Percentiles rank a stretch among this genome's conserved stretches.
phyloP scores from a whole-genome alignment of 2,113 vertebrate species.

The Colistium nudipinnis region DNA sequence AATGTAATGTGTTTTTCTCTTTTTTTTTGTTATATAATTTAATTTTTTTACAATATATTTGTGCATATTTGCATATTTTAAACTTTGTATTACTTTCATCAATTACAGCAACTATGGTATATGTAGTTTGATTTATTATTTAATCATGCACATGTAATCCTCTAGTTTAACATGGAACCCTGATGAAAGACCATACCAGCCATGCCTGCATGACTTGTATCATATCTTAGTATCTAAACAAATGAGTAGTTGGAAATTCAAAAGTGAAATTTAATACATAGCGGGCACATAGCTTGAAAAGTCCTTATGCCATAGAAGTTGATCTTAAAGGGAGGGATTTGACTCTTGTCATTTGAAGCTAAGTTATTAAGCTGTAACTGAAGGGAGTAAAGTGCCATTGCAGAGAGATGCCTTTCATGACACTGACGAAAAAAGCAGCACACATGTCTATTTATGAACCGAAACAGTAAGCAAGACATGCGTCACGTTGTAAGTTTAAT shows the following conservation, averaged over 20 bases:
- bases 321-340: background rate
- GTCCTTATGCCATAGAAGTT: background rate
- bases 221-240: too few relatives aligned
- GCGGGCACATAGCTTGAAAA: background rate
- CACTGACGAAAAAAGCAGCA: constrained; percentile 4
- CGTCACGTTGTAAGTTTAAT: background rate
- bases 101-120: background rate
- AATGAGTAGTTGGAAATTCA: background rate
- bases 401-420: constrained; percentile 5
- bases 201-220: background rate
- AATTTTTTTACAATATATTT: background rate
- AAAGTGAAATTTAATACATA: background rate
- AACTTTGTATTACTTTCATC: background rate
- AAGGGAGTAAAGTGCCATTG: background rate
- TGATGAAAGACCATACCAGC: background rate
- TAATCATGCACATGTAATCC: too few relatives aligned
- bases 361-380: background rate
- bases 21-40: too few relatives aligned
- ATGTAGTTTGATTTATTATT: too few relatives aligned
- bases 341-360: constrained; percentile 14
- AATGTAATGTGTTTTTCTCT: background rate
- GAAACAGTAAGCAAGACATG: constrained; percentile 13
- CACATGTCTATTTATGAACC: constrained; percentile 46
- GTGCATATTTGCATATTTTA: too few relatives aligned
- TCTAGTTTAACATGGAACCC: too few relatives aligned